Evolutionary conservation across 2,888 invertebrate genomes (phyloP).

Genomic region (Caprella mutica): DNA sequence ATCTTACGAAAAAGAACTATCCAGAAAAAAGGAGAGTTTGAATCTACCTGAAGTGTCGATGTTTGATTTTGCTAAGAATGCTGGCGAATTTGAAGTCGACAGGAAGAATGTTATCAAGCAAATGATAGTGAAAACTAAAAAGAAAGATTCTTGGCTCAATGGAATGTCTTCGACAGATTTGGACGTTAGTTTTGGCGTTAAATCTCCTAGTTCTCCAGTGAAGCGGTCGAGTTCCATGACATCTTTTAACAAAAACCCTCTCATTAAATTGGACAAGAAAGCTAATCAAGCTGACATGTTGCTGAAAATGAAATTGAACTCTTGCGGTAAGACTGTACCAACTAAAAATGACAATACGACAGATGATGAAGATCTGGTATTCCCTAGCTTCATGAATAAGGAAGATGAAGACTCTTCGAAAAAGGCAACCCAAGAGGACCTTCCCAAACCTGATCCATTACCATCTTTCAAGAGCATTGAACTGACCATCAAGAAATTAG

Average conservation of each 20-base stretch:
- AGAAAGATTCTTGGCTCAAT: slow-evolving; percentile 30
- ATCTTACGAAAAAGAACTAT: slow-evolving; percentile 19
- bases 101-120: slow-evolving; percentile 27
- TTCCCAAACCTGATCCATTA: not conserved
- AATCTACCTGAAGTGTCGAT: slow-evolving; percentile 31
- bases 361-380: slow-evolving; percentile 5
- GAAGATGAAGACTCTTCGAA: not conserved
- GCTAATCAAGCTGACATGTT: not conserved
- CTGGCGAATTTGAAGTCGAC: slow-evolving; percentile 23
- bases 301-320: slow-evolving; percentile 5
- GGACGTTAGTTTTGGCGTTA: not conserved
- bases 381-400: slow-evolving; percentile 6
- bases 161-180: not conserved
- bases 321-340: not conserved
- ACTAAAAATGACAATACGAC: too few species aligned
- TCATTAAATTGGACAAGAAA: not conserved
- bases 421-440: not conserved
- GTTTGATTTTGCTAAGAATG: slow-evolving; percentile 26
- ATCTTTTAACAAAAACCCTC: not conserved
- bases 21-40: slow-evolving; percentile 22
- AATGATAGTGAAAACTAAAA: slow-evolving; percentile 32
- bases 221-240: slow-evolving; percentile 6
- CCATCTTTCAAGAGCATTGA: slow-evolving; percentile 9
- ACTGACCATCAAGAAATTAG: slow-evolving; percentile 5
- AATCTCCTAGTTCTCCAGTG: not conserved